phyloP scores from a whole-genome alignment of 2,888 invertebrate genomes.

The Meteorus colon region DNA sequence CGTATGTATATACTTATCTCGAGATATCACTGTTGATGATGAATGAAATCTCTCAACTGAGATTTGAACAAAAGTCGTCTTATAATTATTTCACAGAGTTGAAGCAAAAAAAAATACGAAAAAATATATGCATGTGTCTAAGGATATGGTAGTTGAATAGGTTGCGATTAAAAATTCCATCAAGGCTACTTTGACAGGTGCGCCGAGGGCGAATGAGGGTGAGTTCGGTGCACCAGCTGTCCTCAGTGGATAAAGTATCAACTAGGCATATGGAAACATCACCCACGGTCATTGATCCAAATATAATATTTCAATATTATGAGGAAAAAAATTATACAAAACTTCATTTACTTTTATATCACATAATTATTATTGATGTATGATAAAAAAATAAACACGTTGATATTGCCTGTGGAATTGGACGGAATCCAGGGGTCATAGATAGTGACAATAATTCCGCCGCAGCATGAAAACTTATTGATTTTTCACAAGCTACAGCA shows the following conservation, averaged over 20 bases:
- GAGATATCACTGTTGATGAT: conserved; percentile 13
- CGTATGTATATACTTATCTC: conserved; percentile 19
- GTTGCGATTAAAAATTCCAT: conserved; percentile 69
- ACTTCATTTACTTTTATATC: not conserved
- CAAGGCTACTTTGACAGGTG: conserved; percentile 69
- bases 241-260: conserved; percentile 57
- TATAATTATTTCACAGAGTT: conserved; percentile 4
- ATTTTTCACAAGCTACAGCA: conserved; percentile 62
- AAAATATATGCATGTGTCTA: not conserved
- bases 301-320: not conserved
- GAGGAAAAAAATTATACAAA: not conserved
- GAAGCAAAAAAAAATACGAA: conserved; percentile 5
- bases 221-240: conserved; percentile 62
- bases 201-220: conserved; percentile 56
- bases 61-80: conserved; percentile 11
- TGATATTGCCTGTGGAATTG: not conserved
- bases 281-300: not conserved
- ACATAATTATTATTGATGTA: not conserved
- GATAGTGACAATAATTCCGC: conserved; percentile 68
- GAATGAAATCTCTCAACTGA: conserved; percentile 2
- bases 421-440: conserved; percentile 25
- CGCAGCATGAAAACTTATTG: conserved; percentile 71
- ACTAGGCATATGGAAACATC: conserved; percentile 38
- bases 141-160: conserved; percentile 47
- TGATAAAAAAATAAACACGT: not conserved